Evolutionary conservation across 2,888 invertebrate species (phyloP).

Genomic region (Leptogaster cylindrica): DNA sequence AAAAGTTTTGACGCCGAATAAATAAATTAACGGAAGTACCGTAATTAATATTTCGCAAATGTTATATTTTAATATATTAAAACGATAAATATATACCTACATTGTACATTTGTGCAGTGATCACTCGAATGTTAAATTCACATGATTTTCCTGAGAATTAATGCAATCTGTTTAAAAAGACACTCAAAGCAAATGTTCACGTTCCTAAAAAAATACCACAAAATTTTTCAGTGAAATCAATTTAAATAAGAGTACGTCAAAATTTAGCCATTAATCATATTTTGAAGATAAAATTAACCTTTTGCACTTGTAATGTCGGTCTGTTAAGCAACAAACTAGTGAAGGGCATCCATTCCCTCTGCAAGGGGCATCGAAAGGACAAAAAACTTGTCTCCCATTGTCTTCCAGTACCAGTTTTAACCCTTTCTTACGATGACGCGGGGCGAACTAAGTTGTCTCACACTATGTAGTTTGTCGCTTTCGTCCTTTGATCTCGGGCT

Average conservation of each 20-base stretch:
- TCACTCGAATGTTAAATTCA: too few relatives aligned
- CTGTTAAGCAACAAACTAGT: slow-evolving; percentile 30
- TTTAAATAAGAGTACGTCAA: background rate
- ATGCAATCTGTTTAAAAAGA: too few relatives aligned
- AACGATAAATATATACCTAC: too few relatives aligned
- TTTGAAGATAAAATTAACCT: slow-evolving; percentile 30
- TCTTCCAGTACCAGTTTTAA: slow-evolving; percentile 33
- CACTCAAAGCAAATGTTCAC: too few relatives aligned
- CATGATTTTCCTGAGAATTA: too few relatives aligned
- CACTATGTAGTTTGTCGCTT: slow-evolving; percentile 33
- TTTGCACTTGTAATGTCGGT: slow-evolving; percentile 27
- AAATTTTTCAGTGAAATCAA: background rate
- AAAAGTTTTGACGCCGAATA: too few relatives aligned
- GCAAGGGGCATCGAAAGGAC: slow-evolving; percentile 28
- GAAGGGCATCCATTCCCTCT: slow-evolving; percentile 30
- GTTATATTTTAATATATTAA: too few relatives aligned
- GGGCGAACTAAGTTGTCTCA: slow-evolving; percentile 17
- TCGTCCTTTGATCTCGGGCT: slow-evolving; percentile 11
- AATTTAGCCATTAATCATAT: slow-evolving; percentile 7
- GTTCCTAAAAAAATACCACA: too few relatives aligned
- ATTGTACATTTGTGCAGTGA: too few relatives aligned
- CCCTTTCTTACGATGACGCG: slow-evolving; percentile 31
- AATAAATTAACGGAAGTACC: too few relatives aligned
- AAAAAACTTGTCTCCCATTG: slow-evolving; percentile 30
- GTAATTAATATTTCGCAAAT: too few relatives aligned